Conservation (phyloP, 2,888 invertebrate species). For the Rhingia rostrata region DNA sequence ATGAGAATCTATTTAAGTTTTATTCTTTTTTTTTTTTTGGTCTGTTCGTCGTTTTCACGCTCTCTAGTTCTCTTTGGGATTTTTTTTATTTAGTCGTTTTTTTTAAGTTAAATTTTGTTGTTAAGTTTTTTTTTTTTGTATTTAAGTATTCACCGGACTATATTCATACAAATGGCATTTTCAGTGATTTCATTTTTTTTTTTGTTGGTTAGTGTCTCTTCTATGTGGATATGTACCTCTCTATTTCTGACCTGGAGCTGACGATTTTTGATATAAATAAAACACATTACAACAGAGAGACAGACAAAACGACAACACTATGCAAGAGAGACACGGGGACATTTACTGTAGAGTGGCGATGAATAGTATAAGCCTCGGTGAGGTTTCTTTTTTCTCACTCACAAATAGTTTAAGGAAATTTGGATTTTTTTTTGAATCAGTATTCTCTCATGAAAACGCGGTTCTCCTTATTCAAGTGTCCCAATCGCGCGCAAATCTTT, state of each 20-base stretch:
- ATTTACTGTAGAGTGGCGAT: conserved; percentile 33
- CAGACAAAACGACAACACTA: conserved; percentile 60
- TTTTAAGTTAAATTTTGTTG: conserved; percentile 65
- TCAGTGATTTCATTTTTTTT: conserved; percentile 55
- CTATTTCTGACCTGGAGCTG: conserved; percentile 79
- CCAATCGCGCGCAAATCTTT: conserved; percentile 44
- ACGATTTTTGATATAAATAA: conserved; percentile 78
- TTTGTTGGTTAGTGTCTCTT: conserved; percentile 42
- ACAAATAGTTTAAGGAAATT: too few relatives aligned
- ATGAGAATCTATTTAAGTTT: conserved; percentile 74
- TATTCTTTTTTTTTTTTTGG: conserved; percentile 26
- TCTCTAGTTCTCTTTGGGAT: conserved; percentile 59
- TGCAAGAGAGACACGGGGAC: conserved; percentile 60
- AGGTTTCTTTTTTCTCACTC: background rate
- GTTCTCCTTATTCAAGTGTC: conserved; percentile 31
- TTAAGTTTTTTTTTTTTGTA: conserved; percentile 64
- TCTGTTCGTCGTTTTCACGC: conserved; percentile 21
- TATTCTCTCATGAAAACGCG: background rate
- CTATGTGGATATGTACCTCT: conserved; percentile 71
- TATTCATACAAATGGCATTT: conserved; percentile 68
- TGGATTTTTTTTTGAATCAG: background rate
- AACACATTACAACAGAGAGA: conserved; percentile 77
- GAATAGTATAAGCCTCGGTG: conserved; percentile 2
- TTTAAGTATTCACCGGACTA: conserved; percentile 46
- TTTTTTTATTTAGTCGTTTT: conserved; percentile 30